Evolutionary conservation across 2,888 invertebrate species (phyloP).

Genomic region (Nomada lathburiana): DNA sequence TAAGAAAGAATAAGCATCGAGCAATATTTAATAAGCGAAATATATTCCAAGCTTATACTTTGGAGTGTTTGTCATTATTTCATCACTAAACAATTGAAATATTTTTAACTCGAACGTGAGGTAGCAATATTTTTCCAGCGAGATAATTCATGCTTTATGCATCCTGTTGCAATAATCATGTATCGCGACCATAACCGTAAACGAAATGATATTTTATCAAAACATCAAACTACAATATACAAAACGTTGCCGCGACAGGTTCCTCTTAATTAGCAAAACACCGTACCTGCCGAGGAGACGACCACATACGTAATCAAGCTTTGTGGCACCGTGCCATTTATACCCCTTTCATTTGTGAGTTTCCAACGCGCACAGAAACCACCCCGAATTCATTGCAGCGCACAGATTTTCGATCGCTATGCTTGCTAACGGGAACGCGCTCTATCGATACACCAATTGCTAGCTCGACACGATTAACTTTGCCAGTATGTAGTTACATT

Average conservation of each 20-base stretch:
- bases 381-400: slow-evolving; percentile 15
- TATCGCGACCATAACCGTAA: too few relatives aligned
- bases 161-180: neutral
- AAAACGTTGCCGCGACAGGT: neutral
- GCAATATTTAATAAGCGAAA: too few relatives aligned
- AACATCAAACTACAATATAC: slow-evolving; percentile 9
- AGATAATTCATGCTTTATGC: neutral
- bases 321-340: slow-evolving; percentile 51
- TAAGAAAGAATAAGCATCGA: too few relatives aligned
- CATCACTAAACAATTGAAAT: neutral
- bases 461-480: slow-evolving; percentile 6
- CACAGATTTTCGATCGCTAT: slow-evolving; percentile 32
- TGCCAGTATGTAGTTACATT: neutral
- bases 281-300: slow-evolving; percentile 14
- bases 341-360: slow-evolving; percentile 44
- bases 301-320: slow-evolving; percentile 45
- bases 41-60: neutral
- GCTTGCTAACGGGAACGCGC: neutral
- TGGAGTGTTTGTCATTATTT: neutral
- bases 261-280: slow-evolving; percentile 59
- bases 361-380: slow-evolving; percentile 18
- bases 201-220: neutral
- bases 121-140: slow-evolving; percentile 4
- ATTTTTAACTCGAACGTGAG: neutral
- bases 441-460: neutral